These are phyloP conservation scores for Oncopeltus fasciatus DNA, from an alignment of 1,140 invertebrate genomes.

Conservation along the genomic window DNA sequence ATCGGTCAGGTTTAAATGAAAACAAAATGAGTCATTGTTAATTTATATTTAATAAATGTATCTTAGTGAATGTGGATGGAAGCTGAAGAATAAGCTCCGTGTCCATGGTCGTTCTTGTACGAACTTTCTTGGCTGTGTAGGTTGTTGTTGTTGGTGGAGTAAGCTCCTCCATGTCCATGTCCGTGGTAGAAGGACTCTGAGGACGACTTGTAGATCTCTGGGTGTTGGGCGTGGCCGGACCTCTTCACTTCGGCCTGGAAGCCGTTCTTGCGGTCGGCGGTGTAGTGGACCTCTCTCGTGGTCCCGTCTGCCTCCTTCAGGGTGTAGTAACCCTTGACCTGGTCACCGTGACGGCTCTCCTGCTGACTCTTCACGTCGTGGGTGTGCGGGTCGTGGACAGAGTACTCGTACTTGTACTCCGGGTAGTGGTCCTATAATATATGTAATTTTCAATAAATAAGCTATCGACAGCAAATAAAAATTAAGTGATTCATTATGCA, in stretches of 20 bases:
- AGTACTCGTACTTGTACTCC: slow-evolving; percentile 38
- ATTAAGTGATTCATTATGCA: too few species aligned
- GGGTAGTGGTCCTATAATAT: slow-evolving; percentile 19
- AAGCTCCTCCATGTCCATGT: neutral
- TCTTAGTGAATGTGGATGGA: too few species aligned
- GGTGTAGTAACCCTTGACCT: slow-evolving; percentile 5
- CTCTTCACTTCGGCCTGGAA: slow-evolving; percentile 35
- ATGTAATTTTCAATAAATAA: too few species aligned
- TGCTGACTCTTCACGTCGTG: slow-evolving; percentile 35
- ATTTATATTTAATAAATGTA: too few species aligned
- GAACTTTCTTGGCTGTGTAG: neutral
- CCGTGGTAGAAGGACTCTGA: neutral
- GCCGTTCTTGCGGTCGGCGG: slow-evolving; percentile 51
- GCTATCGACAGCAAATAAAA: too few species aligned
- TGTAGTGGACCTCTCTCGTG: slow-evolving; percentile 42
- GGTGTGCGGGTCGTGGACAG: slow-evolving; percentile 36
- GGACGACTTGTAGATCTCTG: slow-evolving; percentile 14
- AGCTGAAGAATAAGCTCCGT: too few species aligned
- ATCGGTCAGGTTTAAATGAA: too few species aligned
- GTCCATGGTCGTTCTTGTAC: too few species aligned
- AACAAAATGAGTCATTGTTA: too few species aligned
- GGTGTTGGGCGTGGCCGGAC: slow-evolving; percentile 41
- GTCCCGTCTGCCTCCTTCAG: slow-evolving; percentile 26
- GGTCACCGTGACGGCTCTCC: slow-evolving; percentile 27
- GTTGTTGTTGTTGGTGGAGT: neutral